Conservation (phyloP, 1,140 invertebrate genomes). For the Bombyx mori region ASM3026992v2 NC_085112.1:7987001-7987500, state of each 20-base stretch:
- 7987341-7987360: constrained; percentile 19
- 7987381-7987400: no score
- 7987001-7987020: no score
- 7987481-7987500: no score
- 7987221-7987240: constrained; percentile 61
- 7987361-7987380: no score
- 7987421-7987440: no score
- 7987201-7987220: constrained; percentile 58
- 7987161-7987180: constrained; percentile 34
- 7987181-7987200: constrained; percentile 49
- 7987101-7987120: constrained; percentile 1
- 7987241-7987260: constrained; percentile 57
- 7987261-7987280: constrained; percentile 57
- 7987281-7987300: constrained; percentile 35
- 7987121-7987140: constrained; percentile 1
- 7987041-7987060: not conserved
- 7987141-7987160: not conserved
- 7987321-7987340: constrained; percentile 47
- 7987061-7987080: not conserved
- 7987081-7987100: no score
- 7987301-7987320: constrained; percentile 50
- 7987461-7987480: no score
- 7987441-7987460: no score
- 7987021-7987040: no score
- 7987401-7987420: no score